Conservation (phyloP, 2,113 vertebrate species). For the Otus sunia region DNA sequence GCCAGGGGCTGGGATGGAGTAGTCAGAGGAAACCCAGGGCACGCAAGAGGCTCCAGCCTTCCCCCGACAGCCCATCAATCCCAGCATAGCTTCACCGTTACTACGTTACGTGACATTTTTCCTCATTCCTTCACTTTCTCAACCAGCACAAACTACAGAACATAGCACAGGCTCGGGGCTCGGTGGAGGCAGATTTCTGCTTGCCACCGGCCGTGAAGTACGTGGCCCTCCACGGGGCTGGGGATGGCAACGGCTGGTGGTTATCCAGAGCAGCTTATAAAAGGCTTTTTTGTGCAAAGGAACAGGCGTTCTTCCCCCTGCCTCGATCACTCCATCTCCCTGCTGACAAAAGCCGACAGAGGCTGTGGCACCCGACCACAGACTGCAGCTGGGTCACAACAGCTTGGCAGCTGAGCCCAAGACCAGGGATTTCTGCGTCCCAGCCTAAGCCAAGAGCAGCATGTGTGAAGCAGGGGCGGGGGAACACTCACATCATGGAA, state of each 20-base stretch:
- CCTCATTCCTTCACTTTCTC: not conserved
- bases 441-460: not conserved
- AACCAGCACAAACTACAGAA: not conserved
- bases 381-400: not conserved
- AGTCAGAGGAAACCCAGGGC: not conserved
- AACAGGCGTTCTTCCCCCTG: not conserved
- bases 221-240: accelerated
- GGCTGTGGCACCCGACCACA: not conserved
- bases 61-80: not conserved
- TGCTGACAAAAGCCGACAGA: not conserved
- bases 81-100: accelerated
- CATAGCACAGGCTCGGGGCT: accelerated
- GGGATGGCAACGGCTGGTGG: not conserved
- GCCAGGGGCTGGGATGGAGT: not conserved
- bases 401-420: slow-evolving; percentile 5
- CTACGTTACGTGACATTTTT: accelerated
- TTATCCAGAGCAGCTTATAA: not conserved
- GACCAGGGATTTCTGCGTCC: not conserved
- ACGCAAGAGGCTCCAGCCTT: not conserved
- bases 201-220: not conserved
- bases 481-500: not conserved
- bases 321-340: not conserved
- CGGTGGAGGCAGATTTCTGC: not conserved
- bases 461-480: not conserved
- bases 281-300: not conserved